These are phyloP conservation scores for Mechanitis mazaeus DNA, from an alignment of 2,888 invertebrate genomes.

Conservation along the genomic window DNA sequence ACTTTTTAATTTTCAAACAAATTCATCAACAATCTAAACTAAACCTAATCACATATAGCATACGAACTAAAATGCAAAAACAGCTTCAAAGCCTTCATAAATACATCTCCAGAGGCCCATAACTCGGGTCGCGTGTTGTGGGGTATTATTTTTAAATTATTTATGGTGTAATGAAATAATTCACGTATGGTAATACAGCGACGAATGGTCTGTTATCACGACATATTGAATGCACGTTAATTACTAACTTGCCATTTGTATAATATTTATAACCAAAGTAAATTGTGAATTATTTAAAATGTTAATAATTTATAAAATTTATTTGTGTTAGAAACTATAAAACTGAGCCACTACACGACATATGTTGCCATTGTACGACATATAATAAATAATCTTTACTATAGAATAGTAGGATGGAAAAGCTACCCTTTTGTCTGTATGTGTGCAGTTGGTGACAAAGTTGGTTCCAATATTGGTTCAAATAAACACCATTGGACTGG, in stretches of 20 bases:
- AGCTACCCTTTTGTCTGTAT: too few relatives aligned
- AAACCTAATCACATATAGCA: neutral
- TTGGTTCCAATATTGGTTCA: too few relatives aligned
- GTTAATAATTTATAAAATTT: too few relatives aligned
- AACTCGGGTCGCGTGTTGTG: conserved; percentile 66
- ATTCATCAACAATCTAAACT: conserved; percentile 1
- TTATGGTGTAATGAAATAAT: conserved; percentile 72
- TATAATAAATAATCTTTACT: too few relatives aligned
- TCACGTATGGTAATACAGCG: conserved; percentile 65
- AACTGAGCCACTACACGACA: too few relatives aligned
- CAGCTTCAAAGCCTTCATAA: conserved; percentile 23
- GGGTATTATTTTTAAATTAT: conserved; percentile 73
- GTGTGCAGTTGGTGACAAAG: too few relatives aligned
- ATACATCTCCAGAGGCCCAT: conserved; percentile 62
- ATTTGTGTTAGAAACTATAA: too few relatives aligned
- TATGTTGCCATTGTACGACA: too few relatives aligned
- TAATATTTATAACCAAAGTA: conserved; percentile 9
- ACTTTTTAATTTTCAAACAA: neutral
- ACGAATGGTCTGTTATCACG: conserved; percentile 62
- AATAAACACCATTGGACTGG: too few relatives aligned
- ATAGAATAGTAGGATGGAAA: too few relatives aligned
- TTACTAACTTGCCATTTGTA: conserved; percentile 29
- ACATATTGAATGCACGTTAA: conserved; percentile 36
- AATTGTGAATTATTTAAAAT: neutral
- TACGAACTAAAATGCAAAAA: conserved; percentile 3